Percentiles rank a stretch among this genome's conserved stretches.
phyloP scores from a whole-genome alignment of 2,888 invertebrate genomes.

The Masnerella sp. region DNA sequence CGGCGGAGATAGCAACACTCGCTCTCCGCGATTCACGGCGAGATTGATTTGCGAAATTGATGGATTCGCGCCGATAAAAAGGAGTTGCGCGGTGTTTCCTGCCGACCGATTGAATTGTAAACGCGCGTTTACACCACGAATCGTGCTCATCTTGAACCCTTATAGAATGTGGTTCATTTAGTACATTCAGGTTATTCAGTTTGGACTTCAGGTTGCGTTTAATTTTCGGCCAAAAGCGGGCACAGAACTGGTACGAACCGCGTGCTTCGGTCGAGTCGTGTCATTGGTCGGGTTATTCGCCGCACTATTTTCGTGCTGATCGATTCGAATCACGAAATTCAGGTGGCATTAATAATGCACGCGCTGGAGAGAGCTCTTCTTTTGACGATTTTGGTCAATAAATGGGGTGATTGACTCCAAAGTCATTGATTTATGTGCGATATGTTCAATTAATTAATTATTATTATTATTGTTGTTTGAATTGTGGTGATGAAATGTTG shows the following conservation, averaged over 20 bases:
- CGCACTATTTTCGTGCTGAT: constrained; percentile 37
- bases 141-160: background rate
- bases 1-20: constrained; percentile 13
- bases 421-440: background rate
- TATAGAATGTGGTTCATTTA: no score
- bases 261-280: constrained; percentile 11
- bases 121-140: background rate
- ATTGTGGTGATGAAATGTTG: no score
- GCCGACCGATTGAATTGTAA: constrained; percentile 5
- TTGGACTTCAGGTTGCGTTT: background rate
- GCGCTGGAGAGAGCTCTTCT: constrained; percentile 8
- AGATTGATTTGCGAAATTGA: constrained; percentile 20
- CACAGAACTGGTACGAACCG: constrained; percentile 3
- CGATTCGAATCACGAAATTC: constrained; percentile 43
- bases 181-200: no score
- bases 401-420: no score
- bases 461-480: no score
- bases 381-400: no score
- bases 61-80: constrained; percentile 22
- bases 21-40: constrained; percentile 7
- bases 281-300: constrained; percentile 30
- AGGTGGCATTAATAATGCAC: constrained; percentile 33
- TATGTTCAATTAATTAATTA: constrained; percentile 4
- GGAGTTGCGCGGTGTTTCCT: background rate
- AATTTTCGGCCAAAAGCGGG: constrained; percentile 13